These are phyloP conservation scores for Zophobas morio DNA, from an alignment of 1,140 invertebrate species.

Conservation along the genomic window DNA sequence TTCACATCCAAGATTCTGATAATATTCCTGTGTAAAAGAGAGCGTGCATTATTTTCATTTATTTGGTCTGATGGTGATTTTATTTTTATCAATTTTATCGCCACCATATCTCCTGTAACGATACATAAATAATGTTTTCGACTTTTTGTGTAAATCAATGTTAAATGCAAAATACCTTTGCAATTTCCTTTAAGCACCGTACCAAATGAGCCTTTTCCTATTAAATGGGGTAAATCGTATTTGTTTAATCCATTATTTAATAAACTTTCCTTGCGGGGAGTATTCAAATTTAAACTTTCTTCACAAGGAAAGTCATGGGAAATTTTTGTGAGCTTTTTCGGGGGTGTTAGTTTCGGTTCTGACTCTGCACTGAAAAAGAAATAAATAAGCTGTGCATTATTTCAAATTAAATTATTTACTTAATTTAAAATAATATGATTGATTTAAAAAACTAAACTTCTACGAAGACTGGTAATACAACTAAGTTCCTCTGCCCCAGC, in stretches of 20 bases:
- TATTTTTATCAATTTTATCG: slow-evolving; percentile 63
- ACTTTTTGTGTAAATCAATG: too few relatives aligned
- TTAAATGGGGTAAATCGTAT: slow-evolving; percentile 50
- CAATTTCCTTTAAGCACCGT: slow-evolving; percentile 62
- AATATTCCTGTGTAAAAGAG: slow-evolving; percentile 61
- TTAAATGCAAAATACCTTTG: slow-evolving; percentile 54
- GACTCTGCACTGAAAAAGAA: background rate
- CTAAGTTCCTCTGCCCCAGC: too few relatives aligned
- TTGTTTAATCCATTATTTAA: slow-evolving; percentile 55
- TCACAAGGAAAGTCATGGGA: background rate
- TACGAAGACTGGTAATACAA: too few relatives aligned
- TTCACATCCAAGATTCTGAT: slow-evolving; percentile 62
- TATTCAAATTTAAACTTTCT: slow-evolving; percentile 58
- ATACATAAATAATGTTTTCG: slow-evolving; percentile 25
- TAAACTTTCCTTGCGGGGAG: slow-evolving; percentile 60
- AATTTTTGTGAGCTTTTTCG: slow-evolving; percentile 10
- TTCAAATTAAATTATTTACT: too few relatives aligned
- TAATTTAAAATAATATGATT: too few relatives aligned
- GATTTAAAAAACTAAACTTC: too few relatives aligned
- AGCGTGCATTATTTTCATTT: slow-evolving; percentile 60
- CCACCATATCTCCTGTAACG: slow-evolving; percentile 56
- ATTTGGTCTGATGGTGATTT: slow-evolving; percentile 17
- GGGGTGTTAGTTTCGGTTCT: background rate
- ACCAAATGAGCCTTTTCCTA: slow-evolving; percentile 64
- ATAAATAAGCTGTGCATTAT: too few relatives aligned